Base-by-base conservation (phyloP, 2,797 vertebrate genomes). In the Gastrophryne carolinensis region DNA sequence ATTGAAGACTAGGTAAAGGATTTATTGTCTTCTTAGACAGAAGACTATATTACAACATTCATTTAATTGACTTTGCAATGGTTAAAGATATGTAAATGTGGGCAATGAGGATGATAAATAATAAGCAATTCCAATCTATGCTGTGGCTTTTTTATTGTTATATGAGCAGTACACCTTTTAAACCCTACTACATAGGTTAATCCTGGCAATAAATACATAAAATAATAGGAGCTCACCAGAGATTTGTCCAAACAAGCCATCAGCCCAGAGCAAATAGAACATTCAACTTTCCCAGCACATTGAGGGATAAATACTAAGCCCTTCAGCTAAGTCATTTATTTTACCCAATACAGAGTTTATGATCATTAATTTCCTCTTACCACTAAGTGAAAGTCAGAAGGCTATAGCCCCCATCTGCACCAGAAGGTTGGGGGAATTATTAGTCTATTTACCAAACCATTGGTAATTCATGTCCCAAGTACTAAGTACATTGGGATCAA, bases 401-500 rank as follows among this genome's bases (percentile, higher is more conserved):
- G n/a, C 44, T n/a, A 34, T 39, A 68, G 23, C 54, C 29, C 10
- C 17, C 9, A n/a, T 57, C n/a, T 17, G 6, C 50, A 37, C 9
- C 30, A 37, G 23, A 9, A 68, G 32, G 9, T 15, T 17, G 30
- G 29, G n/a, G n/a, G 29, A 57, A 29, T 30, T 19, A 57, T 32
- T 30, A n/a, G 8, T 56, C n/a, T 57, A 32, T 27, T 57, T 57
- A 57, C n/a, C 54, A 57, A 2, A 21, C 23, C 49, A 19, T 39
- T 26, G 4, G 8, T 27, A 57, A 34, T 57, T 26, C 34, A 68
- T 54, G 50, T 24, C 50, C 50, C 2, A 21, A 54, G 37, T 23
- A 24, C 9, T 39, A 27, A 68, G 49, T 37, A 54, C 30, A 53
- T 34, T 24, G 39, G 23, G 37, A 68, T 68, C 65, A 68, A 68